Evolutionary conservation across 23 tunicate species (phyloP), one percentile per base, ranked within the genome.

Genomic region (Phallusia fumigata): DNA sequence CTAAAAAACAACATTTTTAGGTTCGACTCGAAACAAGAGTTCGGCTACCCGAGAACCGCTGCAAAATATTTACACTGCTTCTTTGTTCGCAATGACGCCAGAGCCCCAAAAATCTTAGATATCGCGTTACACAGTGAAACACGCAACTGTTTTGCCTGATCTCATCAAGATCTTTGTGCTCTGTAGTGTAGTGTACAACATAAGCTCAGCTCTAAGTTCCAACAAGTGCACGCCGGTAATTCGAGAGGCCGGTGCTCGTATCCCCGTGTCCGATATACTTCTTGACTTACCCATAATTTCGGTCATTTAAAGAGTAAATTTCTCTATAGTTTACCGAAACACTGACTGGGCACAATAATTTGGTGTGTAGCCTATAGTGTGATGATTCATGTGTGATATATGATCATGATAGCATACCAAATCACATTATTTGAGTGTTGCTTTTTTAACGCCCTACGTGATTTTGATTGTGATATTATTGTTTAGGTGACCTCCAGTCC

Each of bases 181-280:
- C 15, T 21, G 69, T 5, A 22, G 69, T 58, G 8, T 58, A 58
- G 69, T 58, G 69, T 24, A 58, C 69, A 24, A 16, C 28, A 24
- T 22, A 58, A 40, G 47, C 47, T 40, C 10, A 10, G 10, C 47
- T 40, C 47, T 40, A 5, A 58, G 69, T 58, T 58, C 69, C 28
- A 58, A 24, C 69, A 58, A 58, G 69, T 58, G 35, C 77, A 33
- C 40, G 16, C 40, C 31, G 16, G 77, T 74, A 74, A 74, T 15
- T 32, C 35, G 77, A 74, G 13, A 74, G 28, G 44, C 77, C 34
- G 44, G 77, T 74, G 77, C 77, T 74, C 77, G 77, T 74, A 74
- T 74, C 36, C 40, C 77, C 77, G 77, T 74, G 77, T 74, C 77
- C 77, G 35, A 32, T 31, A 74, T 19, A 74, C 40, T 32, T 74